Base-by-base conservation (phyloP, 1,140 invertebrate genomes). In the Lordiphosa clarofinis region DNA sequence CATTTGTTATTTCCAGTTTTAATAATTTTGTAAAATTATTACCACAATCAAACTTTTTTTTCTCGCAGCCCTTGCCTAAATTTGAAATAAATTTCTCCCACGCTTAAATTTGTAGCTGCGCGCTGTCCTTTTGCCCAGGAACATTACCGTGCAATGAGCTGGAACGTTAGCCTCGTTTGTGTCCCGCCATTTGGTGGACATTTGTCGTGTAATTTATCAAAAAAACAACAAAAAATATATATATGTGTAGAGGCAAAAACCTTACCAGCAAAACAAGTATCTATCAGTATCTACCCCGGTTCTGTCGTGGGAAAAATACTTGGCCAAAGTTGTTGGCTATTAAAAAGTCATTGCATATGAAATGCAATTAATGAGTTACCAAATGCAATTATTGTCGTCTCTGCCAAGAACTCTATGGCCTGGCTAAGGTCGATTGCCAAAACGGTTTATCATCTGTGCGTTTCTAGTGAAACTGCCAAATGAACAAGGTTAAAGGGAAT, bases 131-230 rank as follows among this genome's bases (percentile, higher is more conserved):
- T 62, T 48, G 76, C 75, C 33, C 21, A 39, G 56, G 64, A 56
- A 70, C 64, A 74, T 74, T 81, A 36, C 31, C 4, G 52, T 44
- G 76, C 76, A 81, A 81, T 81, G 58, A 81, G 67, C 53, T 46
- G 68, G 58, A 81, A 81, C 76, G 31, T 37, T 19, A 44, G 48
- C 50, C 19, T 54, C n/a, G 12, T 12, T 37, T 38, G 48, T 7
- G 19, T 15, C 37, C 21, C 35, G 31, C 35, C 11, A 12, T 48
- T 13, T 49, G 19, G 24, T 47, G 28, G 5, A 47, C 61, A 67
- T 68, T 75, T 81, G 71, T 67, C 39, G 62, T 62, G 73, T 73
- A 84, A 82, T 82, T 84, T 76, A 73, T 84, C 68, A 74, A 62
- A 60, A 62, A 58, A 11, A 6, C 15, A 56, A 39, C 11, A 24